Evolutionary conservation across 2,797 vertebrate species (phyloP), one percentile per base, ranked within the genome.

Genomic region (Ctenopoma multispine): DNA sequence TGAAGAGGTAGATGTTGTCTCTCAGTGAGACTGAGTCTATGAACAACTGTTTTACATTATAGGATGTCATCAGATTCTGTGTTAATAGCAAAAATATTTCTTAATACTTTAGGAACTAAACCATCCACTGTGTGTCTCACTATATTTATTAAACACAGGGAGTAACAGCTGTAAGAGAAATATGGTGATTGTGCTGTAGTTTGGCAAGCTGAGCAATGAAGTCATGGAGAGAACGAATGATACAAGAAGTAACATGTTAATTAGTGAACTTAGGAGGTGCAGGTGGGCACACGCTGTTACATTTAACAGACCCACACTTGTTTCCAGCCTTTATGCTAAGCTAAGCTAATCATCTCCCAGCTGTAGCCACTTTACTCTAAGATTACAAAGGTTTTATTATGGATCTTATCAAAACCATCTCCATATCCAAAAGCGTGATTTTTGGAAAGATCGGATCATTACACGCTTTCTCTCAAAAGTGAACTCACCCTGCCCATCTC

Each of bases 401-500:
- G 36, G 63, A 60, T 58, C 17, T 34, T 7, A 61, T 54, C 40
- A 48, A 77, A 65, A 34, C 18, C 43, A 20, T 48, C 17, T 58
- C 55, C 20, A 63, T 54, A 9, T 56, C 24, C 15, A 21, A 65
- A 20, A 10, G 20, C 21, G 20, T 36, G 54, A 38, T 54, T 36
- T 48, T 62, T 58, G 23, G 18, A 11, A n/a, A 53, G 24, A 44
- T 24, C 31, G 24, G 40, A 69, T 50, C 59, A 17, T 21, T 57
- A 24, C 31, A 20, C 2, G 27, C 44, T 62, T 58, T 58, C 31
- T 61, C 23, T 63, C 62, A 53, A 40, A 23, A 63, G 49, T 62
- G 64, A 61, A 72, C 61, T 71, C 51, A 44, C 63, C 41, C 63
- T 40, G 50, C 58, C 46, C 58, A 62, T 61, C 40, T 44, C 63